Conservation (phyloP, 1,140 invertebrate species). For the Augochlora pura region DNA sequence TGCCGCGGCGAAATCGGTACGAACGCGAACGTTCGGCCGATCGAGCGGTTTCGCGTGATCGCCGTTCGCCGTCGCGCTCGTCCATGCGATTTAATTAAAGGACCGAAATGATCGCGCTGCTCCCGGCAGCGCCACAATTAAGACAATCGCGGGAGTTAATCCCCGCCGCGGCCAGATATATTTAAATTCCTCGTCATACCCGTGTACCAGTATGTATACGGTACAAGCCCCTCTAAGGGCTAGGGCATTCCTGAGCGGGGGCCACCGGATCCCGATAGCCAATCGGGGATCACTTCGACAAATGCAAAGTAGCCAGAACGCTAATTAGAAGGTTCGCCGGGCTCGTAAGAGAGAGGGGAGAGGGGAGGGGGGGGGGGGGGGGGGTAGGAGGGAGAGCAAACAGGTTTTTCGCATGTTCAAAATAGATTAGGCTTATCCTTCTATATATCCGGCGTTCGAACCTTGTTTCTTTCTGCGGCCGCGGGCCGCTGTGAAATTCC, state of each 20-base stretch:
- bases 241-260: not conserved
- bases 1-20: too few species aligned
- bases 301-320: conserved; percentile 27
- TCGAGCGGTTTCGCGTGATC: too few species aligned
- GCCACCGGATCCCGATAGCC: not conserved
- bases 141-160: not conserved
- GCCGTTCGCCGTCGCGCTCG: too few species aligned
- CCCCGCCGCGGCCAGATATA: too few species aligned
- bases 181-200: conserved; percentile 15
- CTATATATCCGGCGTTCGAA: not conserved
- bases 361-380: too few species aligned
- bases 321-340: conserved; percentile 31
- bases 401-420: conserved; percentile 31
- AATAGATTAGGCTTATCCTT: conserved; percentile 38
- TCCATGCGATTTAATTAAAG: too few species aligned
- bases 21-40: too few species aligned
- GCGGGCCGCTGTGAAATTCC: not conserved
- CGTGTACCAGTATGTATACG: too few species aligned
- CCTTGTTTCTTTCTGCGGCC: not conserved
- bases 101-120: not conserved
- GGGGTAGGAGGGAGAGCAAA: too few species aligned
- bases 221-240: not conserved
- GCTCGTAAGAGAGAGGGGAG: too few species aligned
- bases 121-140: not conserved
- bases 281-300: conserved; percentile 7